These are phyloP conservation scores for Periphyllus acericola DNA, from an alignment of 2,888 invertebrate genomes.

Conservation along the genomic window DNA sequence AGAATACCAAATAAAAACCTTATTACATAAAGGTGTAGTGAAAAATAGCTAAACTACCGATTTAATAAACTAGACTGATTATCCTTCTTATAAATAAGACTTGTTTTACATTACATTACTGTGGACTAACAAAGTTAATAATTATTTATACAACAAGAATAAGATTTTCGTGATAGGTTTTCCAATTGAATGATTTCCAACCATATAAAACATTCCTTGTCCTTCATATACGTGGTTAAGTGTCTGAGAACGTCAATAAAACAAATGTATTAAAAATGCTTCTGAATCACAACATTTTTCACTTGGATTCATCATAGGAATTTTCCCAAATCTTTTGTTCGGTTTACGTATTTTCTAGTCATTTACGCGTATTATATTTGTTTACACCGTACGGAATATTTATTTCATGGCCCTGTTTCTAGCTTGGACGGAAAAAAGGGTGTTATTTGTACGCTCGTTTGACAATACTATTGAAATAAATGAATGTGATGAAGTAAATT, in stretches of 20 bases:
- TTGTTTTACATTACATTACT: background rate
- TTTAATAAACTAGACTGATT: too few relatives aligned
- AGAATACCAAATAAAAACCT: too few relatives aligned
- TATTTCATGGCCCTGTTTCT: background rate
- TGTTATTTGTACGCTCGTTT: background rate
- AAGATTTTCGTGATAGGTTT: conserved; percentile 15
- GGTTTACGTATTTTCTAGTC: background rate
- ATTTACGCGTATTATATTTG: background rate
- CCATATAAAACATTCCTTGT: conserved; percentile 21
- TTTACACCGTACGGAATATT: background rate
- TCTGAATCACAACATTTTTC: conserved; percentile 10
- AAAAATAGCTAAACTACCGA: too few relatives aligned
- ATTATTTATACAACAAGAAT: background rate
- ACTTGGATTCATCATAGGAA: background rate
- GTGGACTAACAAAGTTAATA: background rate
- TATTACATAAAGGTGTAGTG: too few relatives aligned
- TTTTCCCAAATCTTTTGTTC: background rate
- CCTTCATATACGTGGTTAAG: background rate
- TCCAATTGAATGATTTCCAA: conserved; percentile 15
- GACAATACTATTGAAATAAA: background rate
- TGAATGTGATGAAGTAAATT: background rate
- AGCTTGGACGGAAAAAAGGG: background rate
- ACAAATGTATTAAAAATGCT: conserved; percentile 14
- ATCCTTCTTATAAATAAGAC: too few relatives aligned
- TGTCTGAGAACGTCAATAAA: background rate